Evolutionary conservation across 2,797 vertebrate genomes (phyloP).

Genomic region (Acipenser transmontanus): DNA sequence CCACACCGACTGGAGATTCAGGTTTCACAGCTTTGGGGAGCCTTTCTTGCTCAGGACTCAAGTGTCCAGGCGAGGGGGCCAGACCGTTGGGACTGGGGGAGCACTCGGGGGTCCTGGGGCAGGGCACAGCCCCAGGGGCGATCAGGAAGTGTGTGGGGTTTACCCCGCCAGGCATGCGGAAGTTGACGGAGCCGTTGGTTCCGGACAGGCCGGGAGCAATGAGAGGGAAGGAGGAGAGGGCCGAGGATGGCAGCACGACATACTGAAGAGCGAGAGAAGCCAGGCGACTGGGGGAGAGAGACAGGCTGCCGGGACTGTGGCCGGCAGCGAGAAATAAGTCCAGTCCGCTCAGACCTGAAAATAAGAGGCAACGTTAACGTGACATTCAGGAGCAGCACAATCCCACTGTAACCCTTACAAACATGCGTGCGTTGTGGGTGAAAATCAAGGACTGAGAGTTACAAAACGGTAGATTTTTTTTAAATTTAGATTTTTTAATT

Average conservation of each 20-base stretch:
- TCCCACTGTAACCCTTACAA: too few relatives aligned
- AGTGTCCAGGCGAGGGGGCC: constrained; percentile 26
- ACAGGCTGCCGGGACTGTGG: constrained; percentile 45
- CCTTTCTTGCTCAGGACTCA: constrained; percentile 48
- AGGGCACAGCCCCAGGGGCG: constrained; percentile 45
- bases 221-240: constrained; percentile 65
- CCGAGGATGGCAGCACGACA: constrained; percentile 68
- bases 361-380: constrained; percentile 19
- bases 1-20: constrained; percentile 46
- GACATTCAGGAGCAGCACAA: background rate
- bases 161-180: constrained; percentile 55
- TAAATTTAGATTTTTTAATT: too few relatives aligned
- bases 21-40: constrained; percentile 27
- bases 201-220: constrained; percentile 44
- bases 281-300: constrained; percentile 45
- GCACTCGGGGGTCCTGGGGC: constrained; percentile 34
- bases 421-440: too few relatives aligned
- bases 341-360: constrained; percentile 71
- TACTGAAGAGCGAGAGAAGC: constrained; percentile 71
- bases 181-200: constrained; percentile 43
- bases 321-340: constrained; percentile 71
- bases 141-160: constrained; percentile 61
- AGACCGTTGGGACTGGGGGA: constrained; percentile 10
- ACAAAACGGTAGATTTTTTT: too few relatives aligned
- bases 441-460: too few relatives aligned